Evolutionary conservation across 2,888 invertebrate species (phyloP), one percentile per base, ranked within the genome.

Genomic region (Mimachlamys varia): DNA sequence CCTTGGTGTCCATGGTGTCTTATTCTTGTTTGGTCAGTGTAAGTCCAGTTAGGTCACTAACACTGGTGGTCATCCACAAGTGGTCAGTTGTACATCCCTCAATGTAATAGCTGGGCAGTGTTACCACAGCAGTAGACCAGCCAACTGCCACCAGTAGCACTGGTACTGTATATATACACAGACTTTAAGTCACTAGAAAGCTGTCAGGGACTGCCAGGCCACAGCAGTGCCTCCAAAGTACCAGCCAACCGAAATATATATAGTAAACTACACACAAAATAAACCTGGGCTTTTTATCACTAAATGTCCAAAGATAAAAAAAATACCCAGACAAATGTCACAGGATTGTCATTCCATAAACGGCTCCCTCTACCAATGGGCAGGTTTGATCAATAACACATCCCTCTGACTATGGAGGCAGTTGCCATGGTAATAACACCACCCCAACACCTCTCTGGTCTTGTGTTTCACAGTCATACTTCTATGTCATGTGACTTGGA

Each of bases 361-460:
- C 22, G 0, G 33, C 22, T 76, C 76, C 12, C 76, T 76, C 22
- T 76, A 76, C 76, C 76, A 76, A 33, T 12, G 22, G 44, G 44
- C 44, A 44, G 44, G 27, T 17, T 76, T 13, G 76, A 76, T 76
- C 76, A 76, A 76, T 76, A 76, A 19, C 76, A 76, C 22, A 3
- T 76, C 76, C 76, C 76, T 76, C 76, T 27, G 27, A 76, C 76
- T 76, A 76, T 76, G 27, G 76, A 76, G 33, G 76, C 76, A 76
- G 27, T 76, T 76, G 33, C 76, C 76, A 33, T 76, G 76, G 76
- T 1, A 15, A 76, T 33, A 15, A 33, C 33, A 76, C 33, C 76
- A 76, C 76, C 76, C 76, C 0, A 76, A 76, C 33, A 76, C 76
- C 76, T 76, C 76, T 22, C 58, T 22, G 58, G 19, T 58, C 76